Percentiles rank a stretch among this genome's conserved stretches.
phyloP scores from a whole-genome alignment of 2,797 vertebrate species.

The Choloepus didactylus region DNA sequence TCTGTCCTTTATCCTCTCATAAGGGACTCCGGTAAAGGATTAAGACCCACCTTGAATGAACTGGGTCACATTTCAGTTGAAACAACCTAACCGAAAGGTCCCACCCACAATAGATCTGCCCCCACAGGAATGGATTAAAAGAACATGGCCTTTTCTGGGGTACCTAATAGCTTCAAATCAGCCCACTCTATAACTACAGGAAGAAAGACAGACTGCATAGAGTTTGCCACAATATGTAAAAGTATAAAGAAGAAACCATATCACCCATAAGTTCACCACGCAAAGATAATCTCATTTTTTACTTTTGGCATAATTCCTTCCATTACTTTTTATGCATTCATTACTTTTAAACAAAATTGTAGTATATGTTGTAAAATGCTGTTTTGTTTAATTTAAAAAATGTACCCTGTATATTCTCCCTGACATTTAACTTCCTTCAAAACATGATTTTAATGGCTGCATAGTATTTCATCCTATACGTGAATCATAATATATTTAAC shows the following conservation, averaged over 20 bases:
- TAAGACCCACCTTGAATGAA: too few relatives aligned
- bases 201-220: not conserved
- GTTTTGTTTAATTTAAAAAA: not conserved
- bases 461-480: not conserved
- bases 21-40: too few relatives aligned
- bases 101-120: too few relatives aligned
- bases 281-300: constrained; percentile 16
- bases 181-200: not conserved
- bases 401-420: not conserved
- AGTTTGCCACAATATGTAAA: not conserved
- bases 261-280: not conserved
- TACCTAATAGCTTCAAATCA: too few relatives aligned
- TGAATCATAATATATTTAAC: not conserved
- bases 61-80: too few relatives aligned
- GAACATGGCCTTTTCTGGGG: too few relatives aligned
- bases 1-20: too few relatives aligned
- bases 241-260: constrained; percentile 43
- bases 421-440: not conserved
- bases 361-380: not conserved
- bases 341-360: not conserved
- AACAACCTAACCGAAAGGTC: too few relatives aligned
- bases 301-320: not conserved
- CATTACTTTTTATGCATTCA: not conserved
- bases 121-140: too few relatives aligned
- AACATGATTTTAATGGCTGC: not conserved